Evolutionary conservation across 1,140 invertebrate species (phyloP).

Genomic region (Spodoptera frugiperda): DNA sequence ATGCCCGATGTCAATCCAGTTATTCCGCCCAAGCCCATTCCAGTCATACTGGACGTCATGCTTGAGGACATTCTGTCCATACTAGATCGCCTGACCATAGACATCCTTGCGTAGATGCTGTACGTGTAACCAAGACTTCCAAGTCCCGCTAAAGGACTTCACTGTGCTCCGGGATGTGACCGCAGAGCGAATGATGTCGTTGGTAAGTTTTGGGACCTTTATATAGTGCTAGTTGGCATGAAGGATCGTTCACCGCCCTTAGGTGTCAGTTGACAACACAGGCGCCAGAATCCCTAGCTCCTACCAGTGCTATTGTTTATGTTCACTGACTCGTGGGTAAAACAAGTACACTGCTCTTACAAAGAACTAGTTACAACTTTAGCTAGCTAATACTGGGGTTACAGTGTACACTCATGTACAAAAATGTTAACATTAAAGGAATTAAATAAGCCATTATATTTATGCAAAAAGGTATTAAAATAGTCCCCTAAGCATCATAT

Average conservation of each 20-base stretch:
- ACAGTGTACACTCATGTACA: slow-evolving; percentile 9
- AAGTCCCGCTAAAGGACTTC: slow-evolving; percentile 58
- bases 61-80: slow-evolving; percentile 85
- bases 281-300: slow-evolving; percentile 66
- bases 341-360: slow-evolving; percentile 35
- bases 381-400: slow-evolving; percentile 24
- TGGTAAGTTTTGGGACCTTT: slow-evolving; percentile 53
- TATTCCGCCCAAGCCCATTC: slow-evolving; percentile 84
- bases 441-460: no score
- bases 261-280: slow-evolving; percentile 70
- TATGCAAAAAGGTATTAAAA: not conserved
- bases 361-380: slow-evolving; percentile 40
- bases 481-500: no score
- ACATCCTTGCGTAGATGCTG: slow-evolving; percentile 60
- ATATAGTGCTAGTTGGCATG: slow-evolving; percentile 63
- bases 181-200: slow-evolving; percentile 76
- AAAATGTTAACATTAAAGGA: not conserved
- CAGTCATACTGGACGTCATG: slow-evolving; percentile 85
- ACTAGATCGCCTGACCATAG: slow-evolving; percentile 75
- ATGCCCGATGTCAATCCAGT: slow-evolving; percentile 79
- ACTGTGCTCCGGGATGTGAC: slow-evolving; percentile 72
- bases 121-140: slow-evolving; percentile 51
- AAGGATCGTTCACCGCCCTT: slow-evolving; percentile 69
- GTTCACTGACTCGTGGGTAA: slow-evolving; percentile 62
- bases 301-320: slow-evolving; percentile 68